phyloP scores from a whole-genome alignment of 2,113 vertebrate genomes.

The Podarcis raffonei region DNA sequence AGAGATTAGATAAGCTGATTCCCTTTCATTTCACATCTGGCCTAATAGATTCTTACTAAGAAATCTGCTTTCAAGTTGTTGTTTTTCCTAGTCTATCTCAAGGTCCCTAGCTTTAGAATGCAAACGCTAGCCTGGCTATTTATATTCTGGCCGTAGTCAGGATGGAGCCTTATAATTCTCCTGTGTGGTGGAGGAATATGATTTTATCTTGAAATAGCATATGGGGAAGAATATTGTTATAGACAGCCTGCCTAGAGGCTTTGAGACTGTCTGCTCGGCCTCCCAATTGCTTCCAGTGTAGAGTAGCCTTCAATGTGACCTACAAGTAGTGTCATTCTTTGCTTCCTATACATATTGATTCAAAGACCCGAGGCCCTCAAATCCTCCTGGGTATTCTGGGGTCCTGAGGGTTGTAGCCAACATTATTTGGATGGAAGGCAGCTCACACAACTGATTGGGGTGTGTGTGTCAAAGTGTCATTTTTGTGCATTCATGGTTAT shows the following conservation, averaged over 20 bases:
- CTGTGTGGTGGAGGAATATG: not conserved
- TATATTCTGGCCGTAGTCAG: conserved; percentile 32
- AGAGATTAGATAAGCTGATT: conserved; percentile 68
- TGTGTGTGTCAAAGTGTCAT: too few relatives aligned
- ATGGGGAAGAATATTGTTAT: conserved; percentile 38
- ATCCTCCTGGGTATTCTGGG: not conserved
- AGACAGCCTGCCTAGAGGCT: not conserved
- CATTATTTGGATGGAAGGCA: too few relatives aligned
- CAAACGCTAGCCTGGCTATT: conserved; percentile 22
- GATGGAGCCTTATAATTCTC: conserved; percentile 48
- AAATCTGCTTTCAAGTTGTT: conserved; percentile 58
- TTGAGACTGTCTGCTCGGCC: not conserved
- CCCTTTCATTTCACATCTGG: conserved; percentile 56
- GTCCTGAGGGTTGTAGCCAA: not conserved
- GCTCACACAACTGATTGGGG: too few relatives aligned
- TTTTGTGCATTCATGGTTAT: too few relatives aligned
- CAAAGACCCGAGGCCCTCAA: not conserved
- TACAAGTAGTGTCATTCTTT: not conserved
- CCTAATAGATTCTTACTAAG: conserved; percentile 50
- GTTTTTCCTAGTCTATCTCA: conserved; percentile 45
- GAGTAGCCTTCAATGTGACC: not conserved
- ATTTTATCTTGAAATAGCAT: conserved; percentile 29
- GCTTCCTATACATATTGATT: not conserved
- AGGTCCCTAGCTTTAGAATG: conserved; percentile 31
- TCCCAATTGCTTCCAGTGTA: not conserved